A percentile compares a stretch with the other conserved stretches of the same genome.
phyloP scores from a whole-genome alignment of 2,113 vertebrate genomes.

The Aspidoscelis tigris region DNA sequence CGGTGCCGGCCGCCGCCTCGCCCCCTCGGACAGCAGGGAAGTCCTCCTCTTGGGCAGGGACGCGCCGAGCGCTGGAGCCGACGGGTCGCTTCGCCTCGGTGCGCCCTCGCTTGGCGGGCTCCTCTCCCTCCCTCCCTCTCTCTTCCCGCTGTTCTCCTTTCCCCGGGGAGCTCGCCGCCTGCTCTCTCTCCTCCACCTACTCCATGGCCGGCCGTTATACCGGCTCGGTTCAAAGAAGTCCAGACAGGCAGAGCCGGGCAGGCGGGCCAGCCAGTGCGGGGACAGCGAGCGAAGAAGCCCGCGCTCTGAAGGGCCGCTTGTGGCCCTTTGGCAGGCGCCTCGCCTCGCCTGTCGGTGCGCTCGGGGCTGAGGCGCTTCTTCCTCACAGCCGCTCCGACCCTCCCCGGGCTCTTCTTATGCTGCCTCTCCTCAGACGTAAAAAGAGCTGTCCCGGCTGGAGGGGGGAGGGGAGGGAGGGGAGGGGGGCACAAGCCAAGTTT shows the following conservation, averaged over 20 bases:
- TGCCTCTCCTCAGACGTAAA: constrained; percentile 72
- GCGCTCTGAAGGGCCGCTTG: constrained; percentile 45
- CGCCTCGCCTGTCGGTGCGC: background rate
- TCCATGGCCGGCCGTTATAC: constrained; percentile 73
- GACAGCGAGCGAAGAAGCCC: constrained; percentile 46
- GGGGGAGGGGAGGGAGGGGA: background rate
- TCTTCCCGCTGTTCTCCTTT: constrained; percentile 17
- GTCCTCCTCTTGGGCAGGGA: background rate
- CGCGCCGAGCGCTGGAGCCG: background rate
- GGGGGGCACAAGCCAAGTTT: constrained; percentile 31
- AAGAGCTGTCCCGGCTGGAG: constrained; percentile 75
- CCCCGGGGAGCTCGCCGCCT: background rate
- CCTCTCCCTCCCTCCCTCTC: background rate
- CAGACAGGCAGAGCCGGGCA: constrained; percentile 61
- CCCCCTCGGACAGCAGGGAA: no score
- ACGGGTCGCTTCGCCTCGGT: background rate
- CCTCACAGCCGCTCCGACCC: constrained; percentile 22
- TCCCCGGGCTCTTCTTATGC: constrained; percentile 77
- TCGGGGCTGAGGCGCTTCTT: constrained; percentile 1
- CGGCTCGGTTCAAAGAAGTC: constrained; percentile 56
- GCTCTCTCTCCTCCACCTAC: constrained; percentile 44
- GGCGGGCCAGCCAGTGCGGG: constrained; percentile 70
- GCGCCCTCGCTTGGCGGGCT: background rate
- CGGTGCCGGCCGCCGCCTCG: background rate
- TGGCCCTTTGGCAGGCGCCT: background rate